A percentile compares a stretch with the other conserved stretches of the same genome.
Conservation (phyloP, 2,888 invertebrate genomes). For the Cetonia aurata region DNA sequence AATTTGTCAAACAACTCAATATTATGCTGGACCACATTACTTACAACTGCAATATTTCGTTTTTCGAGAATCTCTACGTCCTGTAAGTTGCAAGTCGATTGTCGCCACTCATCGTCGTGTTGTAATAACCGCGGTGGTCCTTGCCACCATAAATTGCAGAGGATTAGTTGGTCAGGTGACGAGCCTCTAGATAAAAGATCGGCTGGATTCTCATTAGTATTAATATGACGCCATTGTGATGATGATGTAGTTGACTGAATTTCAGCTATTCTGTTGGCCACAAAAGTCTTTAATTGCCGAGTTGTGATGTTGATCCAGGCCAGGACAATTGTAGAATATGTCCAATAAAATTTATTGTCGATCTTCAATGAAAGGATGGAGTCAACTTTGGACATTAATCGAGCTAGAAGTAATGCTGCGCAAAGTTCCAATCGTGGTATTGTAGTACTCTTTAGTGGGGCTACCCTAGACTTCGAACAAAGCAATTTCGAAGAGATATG, state of each 20-base stretch:
- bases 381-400: slow-evolving; percentile 27
- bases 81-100: no score
- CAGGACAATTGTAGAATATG: slow-evolving; percentile 37
- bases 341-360: slow-evolving; percentile 16
- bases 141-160: slow-evolving; percentile 17
- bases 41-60: no score
- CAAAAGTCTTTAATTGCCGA: slow-evolving; percentile 29
- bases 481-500: slow-evolving; percentile 35
- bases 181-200: slow-evolving; percentile 29
- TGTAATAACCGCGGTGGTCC: slow-evolving; percentile 12
- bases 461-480: slow-evolving; percentile 44
- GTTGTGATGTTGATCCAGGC: slow-evolving; percentile 25
- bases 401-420: slow-evolving; percentile 36
- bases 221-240: slow-evolving; percentile 41
- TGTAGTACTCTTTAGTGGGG: slow-evolving; percentile 39
- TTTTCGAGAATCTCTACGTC: no score
- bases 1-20: no score
- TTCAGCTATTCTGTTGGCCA: no score
- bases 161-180: no score
- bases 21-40: no score
- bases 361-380: slow-evolving; percentile 3
- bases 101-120: no score
- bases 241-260: slow-evolving; percentile 1
- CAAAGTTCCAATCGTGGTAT: slow-evolving; percentile 46
- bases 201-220: slow-evolving; percentile 38